Evolutionary conservation across 2,113 vertebrate genomes (phyloP).

Genomic region (Alethe diademata): DNA sequence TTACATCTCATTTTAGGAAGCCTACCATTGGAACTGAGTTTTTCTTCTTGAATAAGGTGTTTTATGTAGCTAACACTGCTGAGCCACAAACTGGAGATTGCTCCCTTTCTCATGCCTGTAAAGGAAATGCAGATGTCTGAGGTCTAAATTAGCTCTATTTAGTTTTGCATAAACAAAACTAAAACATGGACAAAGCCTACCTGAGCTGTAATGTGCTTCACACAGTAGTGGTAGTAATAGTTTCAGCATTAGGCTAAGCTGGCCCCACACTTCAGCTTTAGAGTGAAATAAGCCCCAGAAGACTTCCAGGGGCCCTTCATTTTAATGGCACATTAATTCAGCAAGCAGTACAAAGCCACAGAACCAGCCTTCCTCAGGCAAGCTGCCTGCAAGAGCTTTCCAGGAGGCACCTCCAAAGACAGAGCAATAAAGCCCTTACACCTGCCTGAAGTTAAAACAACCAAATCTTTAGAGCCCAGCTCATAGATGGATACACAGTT

Average conservation of each 20-base stretch:
- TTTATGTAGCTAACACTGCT: neutral
- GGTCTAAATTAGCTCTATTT: neutral
- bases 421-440: neutral
- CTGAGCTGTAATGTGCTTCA: neutral
- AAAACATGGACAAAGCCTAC: neutral
- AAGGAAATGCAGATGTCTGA: neutral
- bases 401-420: neutral
- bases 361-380: neutral
- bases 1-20: neutral
- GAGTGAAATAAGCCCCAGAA: neutral
- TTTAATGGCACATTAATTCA: neutral
- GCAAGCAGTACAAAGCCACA: neutral
- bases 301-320: neutral
- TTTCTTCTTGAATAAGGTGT: neutral
- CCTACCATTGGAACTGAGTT: neutral
- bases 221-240: rapidly evolving
- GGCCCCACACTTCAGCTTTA: neutral
- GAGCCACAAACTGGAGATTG: neutral
- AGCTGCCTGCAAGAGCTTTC: neutral
- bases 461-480: neutral
- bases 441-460: neutral
- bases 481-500: rapidly evolving
- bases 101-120: neutral
- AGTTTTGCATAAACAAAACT: neutral
- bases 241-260: neutral